Evolutionary conservation across 2,113 vertebrate species (phyloP).

Genomic region (Capricornis sumatraensis): DNA sequence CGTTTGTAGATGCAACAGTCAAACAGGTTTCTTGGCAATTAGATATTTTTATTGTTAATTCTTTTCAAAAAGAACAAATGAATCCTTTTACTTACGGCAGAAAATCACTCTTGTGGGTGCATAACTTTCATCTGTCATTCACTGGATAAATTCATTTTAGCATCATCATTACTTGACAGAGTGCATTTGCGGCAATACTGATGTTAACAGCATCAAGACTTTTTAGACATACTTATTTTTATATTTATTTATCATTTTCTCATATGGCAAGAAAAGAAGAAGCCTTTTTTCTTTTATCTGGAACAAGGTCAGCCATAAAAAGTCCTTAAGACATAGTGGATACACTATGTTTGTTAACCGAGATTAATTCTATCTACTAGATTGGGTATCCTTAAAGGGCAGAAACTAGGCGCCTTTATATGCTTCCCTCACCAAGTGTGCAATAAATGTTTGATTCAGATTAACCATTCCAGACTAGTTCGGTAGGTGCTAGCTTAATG

Average conservation of each 20-base stretch:
- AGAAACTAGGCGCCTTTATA: neutral
- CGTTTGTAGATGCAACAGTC: neutral
- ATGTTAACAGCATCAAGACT: neutral
- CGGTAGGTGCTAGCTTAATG: neutral
- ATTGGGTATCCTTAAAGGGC: neutral
- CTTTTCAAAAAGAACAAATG: neutral
- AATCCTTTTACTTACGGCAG: neutral
- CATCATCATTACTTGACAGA: neutral
- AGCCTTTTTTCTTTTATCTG: neutral
- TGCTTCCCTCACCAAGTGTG: neutral
- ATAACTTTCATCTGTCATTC: neutral
- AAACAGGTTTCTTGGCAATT: neutral
- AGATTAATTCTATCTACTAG: neutral
- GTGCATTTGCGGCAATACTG: neutral
- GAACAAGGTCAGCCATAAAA: slow-evolving; percentile 16
- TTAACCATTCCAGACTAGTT: neutral
- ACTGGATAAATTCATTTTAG: neutral
- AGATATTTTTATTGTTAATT: neutral
- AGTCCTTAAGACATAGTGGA: neutral
- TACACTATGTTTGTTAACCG: neutral
- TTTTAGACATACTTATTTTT: slow-evolving; percentile 7
- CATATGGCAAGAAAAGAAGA: neutral
- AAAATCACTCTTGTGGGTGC: neutral
- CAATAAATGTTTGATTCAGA: neutral
- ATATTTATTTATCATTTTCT: neutral